These are phyloP conservation scores for Pontoporia blainvillei DNA, from an alignment of 2,113 vertebrate genomes.

Conservation along the genomic window DNA sequence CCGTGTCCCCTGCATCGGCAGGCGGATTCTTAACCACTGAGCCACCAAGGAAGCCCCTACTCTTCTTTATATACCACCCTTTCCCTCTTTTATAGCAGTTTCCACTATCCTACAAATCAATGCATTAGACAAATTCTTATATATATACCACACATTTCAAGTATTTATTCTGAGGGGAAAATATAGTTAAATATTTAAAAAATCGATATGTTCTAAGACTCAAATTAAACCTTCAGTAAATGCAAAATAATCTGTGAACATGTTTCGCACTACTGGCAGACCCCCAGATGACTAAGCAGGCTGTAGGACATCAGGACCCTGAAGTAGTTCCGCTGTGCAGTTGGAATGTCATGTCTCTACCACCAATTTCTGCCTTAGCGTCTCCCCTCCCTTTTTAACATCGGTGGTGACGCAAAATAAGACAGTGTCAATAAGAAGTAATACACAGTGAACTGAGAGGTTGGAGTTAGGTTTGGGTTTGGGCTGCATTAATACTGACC, in stretches of 20 bases:
- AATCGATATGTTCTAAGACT: not conserved
- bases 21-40: too few relatives aligned
- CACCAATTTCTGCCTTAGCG: too few relatives aligned
- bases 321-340: fast-evolving
- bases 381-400: not conserved
- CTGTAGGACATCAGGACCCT: fast-evolving
- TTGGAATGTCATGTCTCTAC: not conserved
- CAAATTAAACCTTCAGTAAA: not conserved
- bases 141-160: not conserved
- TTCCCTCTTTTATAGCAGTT: not conserved
- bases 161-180: not conserved
- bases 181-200: not conserved
- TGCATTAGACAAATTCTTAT: not conserved
- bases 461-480: not conserved
- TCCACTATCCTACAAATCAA: not conserved
- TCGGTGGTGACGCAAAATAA: not conserved
- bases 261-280: not conserved
- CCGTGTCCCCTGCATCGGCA: too few relatives aligned
- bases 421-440: not conserved
- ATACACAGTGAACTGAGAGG: fast-evolving
- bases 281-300: fast-evolving
- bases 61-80: not conserved
- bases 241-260: not conserved
- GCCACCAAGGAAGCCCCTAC: too few relatives aligned
- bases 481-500: fast-evolving